Base-by-base conservation (phyloP, 2,113 vertebrate genomes). In the Ammodramus savannarum region DNA sequence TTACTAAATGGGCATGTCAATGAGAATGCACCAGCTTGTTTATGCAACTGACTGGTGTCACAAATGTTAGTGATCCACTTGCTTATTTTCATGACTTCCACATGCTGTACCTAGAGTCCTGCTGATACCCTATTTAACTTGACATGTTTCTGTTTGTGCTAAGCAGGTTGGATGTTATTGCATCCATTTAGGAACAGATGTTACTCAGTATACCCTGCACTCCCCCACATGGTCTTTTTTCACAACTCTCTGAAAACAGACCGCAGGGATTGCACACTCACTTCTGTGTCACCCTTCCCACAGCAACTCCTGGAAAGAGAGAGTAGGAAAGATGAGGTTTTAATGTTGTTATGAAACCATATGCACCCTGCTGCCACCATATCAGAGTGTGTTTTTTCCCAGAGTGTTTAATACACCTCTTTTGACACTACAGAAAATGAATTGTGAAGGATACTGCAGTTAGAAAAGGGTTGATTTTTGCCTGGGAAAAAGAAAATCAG, bases 141-240 rank as follows among this genome's bases (percentile, higher is more conserved):
- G 88, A 87, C 67, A 29, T 57, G 34, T 46, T 76, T 88, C 83
- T 92, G 85, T 79, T 84, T 84, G 63, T 88, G 89, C 85, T 81
- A 14, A 93, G 62, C 77, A 87, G 79, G 89, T 77, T 39, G 44
- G 61, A 87, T 76, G 80, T 71, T 83, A 72, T 66, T 90, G 67
- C 76, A 66, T 90, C 88, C 21, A 66, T 82, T 88, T 84, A 61
- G 72, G 82, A 97, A 67, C 97, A 98, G 96, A 92, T 85, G 85
- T 95, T 92, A 39, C 55, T 55, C 48, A 21, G 73, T 38, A 75
- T 14, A 78, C 16, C 68, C 52, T 73, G 74, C 29, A 17, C 90
- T 58, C 78, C 78, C 89, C 34, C 17, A 22, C 16, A 49, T 48
- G 4, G 4, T 57, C 69, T 82, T 75, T 85, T 85, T 89, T 94